Evolutionary conservation across 2,113 vertebrate species (phyloP), one percentile per base, ranked within the genome.

Genomic region (Rhadina sibilatrix): DNA sequence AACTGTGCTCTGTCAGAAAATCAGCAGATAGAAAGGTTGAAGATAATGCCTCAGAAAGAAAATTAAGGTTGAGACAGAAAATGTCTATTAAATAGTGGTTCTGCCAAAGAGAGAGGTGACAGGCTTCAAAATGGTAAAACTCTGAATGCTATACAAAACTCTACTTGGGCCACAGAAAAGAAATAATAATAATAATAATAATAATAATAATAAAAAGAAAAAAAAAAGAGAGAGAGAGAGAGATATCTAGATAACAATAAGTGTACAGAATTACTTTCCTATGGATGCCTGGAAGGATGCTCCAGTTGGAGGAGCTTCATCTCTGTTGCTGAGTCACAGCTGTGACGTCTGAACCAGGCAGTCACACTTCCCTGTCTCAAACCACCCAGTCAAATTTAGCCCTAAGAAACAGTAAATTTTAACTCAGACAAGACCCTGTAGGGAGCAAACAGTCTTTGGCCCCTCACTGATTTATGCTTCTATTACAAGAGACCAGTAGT

Each of bases 1-100:
- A 95, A 86, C 59, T 63, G 25, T 85, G 71, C 80, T 95, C 56
- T 78, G 44, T 47, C 72, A 90, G 64, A 66, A 88, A 90, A 94
- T 47, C 47, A 83, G 72, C 71, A 71, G 85, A 92, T 63, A 31
- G 83, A 86, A 88, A 89, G 46, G 87, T 72, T 70, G 64, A 77
- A 92, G 64, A 76, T 68, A 93, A 94, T 53, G 61, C 53, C 56
- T 93, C 64, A 56, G 79, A 80, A 86, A 70, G 22, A 24, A 88
- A 94, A 87, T 56, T 11, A 54, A 30, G 13, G 47, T 56, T 81
- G 52, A 88, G 50, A 61, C n/a, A 86, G 64, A 83, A 83, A 78
- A 90, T 33, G n/a, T 31, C 90, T 81, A 10, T 54, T 47, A 81
- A 86, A 54, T 4, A 63, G 24, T 52, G 13, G 16, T 77, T 91